Evolutionary conservation across 2,888 invertebrate genomes (phyloP), one percentile per base, ranked within the genome.

Genomic region (Sphaerolaimus hirsutus): DNA sequence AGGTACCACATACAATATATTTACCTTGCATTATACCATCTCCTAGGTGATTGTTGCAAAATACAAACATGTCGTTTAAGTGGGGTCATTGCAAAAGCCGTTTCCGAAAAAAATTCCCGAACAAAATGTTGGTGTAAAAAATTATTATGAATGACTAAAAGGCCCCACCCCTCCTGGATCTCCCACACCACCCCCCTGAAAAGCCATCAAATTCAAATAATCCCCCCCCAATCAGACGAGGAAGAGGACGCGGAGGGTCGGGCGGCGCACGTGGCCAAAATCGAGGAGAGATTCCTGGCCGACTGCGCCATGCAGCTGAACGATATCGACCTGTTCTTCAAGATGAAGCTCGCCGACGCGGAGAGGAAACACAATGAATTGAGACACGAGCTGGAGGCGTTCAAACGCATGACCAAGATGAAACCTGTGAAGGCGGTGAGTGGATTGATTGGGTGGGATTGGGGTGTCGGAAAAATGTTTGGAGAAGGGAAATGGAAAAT

Each of bases 221-320:
- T n/a, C n/a, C n/a, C n/a, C n/a, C n/a, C n/a, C n/a, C n/a, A n/a
- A n/a, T n/a, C n/a, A n/a, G n/a, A n/a, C n/a, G n/a, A n/a, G n/a
- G n/a, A n/a, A n/a, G n/a, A n/a, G n/a, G n/a, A n/a, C n/a, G n/a
- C 37, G 37, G 22, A 40, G 7, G 40, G 10, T 17, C 41, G 26
- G 2, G 41, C 7, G 26, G 26, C 55, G 43, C 57, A 58, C 46
- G 52, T 61, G 21, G 52, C 61, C 5, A 79, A 83, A 59, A 86
- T 89, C 63, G 89, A 89, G 65, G 91, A 91, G 66, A 77, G 79
- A 53, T 91, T 91, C 56, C 86, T 91, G 65, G 81, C 81, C 58
- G 32, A 4, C 3, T 84, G 84, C 68, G 89, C 91, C 66, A 79
- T 79, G 62, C 91, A 93, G 67, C 71, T 91, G 45, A 79, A 81